phyloP scores from a whole-genome alignment of 2,797 vertebrate species.

The Crocidura indochinensis region DNA sequence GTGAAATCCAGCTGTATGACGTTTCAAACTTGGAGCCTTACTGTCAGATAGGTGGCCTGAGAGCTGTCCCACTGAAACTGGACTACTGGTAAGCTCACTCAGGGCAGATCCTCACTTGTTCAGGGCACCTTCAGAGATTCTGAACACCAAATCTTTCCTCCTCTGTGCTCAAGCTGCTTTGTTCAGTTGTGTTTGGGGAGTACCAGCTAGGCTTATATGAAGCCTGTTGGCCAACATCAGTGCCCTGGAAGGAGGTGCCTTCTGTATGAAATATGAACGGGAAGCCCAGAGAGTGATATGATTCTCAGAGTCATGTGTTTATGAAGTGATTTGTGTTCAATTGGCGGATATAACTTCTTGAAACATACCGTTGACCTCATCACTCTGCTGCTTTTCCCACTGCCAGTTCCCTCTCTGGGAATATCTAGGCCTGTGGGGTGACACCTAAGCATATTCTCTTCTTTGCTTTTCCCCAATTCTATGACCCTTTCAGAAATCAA shows the following conservation, averaged over 20 bases:
- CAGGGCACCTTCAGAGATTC: not conserved
- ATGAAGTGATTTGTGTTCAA: not conserved
- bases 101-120: not conserved
- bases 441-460: not conserved
- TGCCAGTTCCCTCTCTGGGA: not conserved
- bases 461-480: not conserved
- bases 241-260: not conserved
- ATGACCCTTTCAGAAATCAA: not conserved
- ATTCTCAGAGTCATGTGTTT: not conserved
- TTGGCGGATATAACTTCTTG: slow-evolving; percentile 22
- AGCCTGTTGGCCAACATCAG: not conserved
- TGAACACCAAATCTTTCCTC: too few species aligned
- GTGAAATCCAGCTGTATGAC: slow-evolving; percentile 93
- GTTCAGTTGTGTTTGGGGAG: not conserved
- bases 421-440: not conserved
- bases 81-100: slow-evolving; percentile 90
- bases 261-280: not conserved
- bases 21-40: slow-evolving; percentile 92
- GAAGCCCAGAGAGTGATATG: not conserved
- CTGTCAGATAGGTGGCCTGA: slow-evolving; percentile 91
- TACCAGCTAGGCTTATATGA: too few species aligned
- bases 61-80: slow-evolving; percentile 91
- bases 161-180: not conserved
- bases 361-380: not conserved
- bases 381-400: not conserved